Evolutionary conservation across 2,888 invertebrate species (phyloP).

Genomic region (Coenonympha arcania): DNA sequence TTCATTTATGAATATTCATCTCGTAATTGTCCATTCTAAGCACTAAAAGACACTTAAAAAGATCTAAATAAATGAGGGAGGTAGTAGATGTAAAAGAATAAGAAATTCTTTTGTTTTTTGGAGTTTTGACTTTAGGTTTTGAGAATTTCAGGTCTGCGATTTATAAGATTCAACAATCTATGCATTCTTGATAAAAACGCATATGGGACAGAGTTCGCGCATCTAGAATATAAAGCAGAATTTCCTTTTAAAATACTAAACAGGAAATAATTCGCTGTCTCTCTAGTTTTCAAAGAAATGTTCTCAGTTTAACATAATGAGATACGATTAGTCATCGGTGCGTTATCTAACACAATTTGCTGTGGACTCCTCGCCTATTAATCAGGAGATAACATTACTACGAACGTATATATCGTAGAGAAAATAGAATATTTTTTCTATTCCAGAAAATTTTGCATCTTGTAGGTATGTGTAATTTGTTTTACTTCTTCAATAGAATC

Average conservation of each 20-base stretch:
- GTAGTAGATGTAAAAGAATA: too few species aligned
- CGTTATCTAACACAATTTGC: slow-evolving; percentile 59
- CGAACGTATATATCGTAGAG: slow-evolving; percentile 16
- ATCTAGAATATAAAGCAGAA: slow-evolving; percentile 13
- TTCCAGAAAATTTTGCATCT: too few species aligned
- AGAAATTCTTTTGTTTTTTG: too few species aligned
- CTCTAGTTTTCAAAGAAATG: slow-evolving; percentile 59
- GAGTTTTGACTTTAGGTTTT: not conserved
- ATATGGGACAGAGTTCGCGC: not conserved
- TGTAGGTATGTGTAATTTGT: too few species aligned
- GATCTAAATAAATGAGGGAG: too few species aligned
- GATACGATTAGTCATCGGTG: slow-evolving; percentile 57
- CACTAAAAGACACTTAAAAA: too few species aligned
- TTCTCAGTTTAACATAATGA: slow-evolving; percentile 56
- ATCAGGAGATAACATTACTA: slow-evolving; percentile 34
- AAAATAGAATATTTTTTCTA: slow-evolving; percentile 8
- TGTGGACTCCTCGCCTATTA: slow-evolving; percentile 43
- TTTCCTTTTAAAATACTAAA: slow-evolving; percentile 47
- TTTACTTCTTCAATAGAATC: too few species aligned
- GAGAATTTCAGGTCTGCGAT: not conserved
- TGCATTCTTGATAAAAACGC: not conserved
- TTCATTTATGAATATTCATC: too few species aligned
- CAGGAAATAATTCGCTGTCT: slow-evolving; percentile 47
- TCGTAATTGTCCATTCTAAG: too few species aligned
- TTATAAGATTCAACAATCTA: not conserved